Percentiles rank a stretch among this genome's conserved stretches.
Conservation (phyloP, 2,113 vertebrate genomes). For the Sitta europaea region DNA sequence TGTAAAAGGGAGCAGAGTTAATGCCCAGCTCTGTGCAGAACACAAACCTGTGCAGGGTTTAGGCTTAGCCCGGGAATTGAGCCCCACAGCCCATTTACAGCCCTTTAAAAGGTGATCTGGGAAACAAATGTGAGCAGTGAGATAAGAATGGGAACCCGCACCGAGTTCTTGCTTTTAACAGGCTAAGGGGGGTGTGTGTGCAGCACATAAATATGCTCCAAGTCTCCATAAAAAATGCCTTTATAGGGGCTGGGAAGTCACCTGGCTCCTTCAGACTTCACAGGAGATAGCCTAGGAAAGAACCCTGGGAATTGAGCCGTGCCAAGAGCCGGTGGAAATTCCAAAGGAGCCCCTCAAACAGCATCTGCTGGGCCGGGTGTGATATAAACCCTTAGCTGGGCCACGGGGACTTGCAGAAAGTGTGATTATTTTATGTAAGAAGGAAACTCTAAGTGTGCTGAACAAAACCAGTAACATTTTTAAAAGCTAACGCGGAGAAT, state of each 20-base stretch:
- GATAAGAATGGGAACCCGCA: slow-evolving; percentile 40
- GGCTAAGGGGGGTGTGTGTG: background rate
- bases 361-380: slow-evolving; percentile 11
- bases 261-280: slow-evolving; percentile 10
- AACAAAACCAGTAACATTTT: background rate
- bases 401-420: background rate
- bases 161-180: background rate
- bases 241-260: slow-evolving; percentile 26
- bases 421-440: background rate
- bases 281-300: background rate
- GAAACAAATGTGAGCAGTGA: slow-evolving; percentile 54
- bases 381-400: background rate
- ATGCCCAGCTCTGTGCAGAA: background rate
- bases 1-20: background rate
- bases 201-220: slow-evolving; percentile 3
- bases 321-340: background rate
- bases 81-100: slow-evolving; percentile 12
- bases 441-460: background rate
- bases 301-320: background rate
- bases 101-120: slow-evolving; percentile 54
- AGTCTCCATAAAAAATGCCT: slow-evolving; percentile 31
- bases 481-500: background rate
- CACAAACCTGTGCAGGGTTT: slow-evolving; percentile 23
- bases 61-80: slow-evolving; percentile 15
- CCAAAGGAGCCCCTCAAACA: background rate